Evolutionary conservation across 1,140 invertebrate species (phyloP).

Genomic region (Araneus ventricosus): DNA sequence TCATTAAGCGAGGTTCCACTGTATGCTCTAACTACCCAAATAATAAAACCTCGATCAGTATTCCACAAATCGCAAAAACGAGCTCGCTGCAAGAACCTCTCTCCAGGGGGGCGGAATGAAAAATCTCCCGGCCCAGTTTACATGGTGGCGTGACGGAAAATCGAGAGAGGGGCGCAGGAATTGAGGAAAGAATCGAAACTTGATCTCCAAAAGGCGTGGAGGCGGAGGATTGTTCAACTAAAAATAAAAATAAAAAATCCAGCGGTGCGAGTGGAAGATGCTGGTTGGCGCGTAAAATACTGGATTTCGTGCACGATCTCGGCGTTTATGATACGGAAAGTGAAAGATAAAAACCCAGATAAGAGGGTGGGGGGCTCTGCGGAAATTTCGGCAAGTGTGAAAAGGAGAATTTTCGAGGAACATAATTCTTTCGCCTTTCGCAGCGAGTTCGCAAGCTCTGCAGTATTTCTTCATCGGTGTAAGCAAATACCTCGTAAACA

Average conservation of each 20-base stretch:
- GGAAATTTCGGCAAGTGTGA: neutral
- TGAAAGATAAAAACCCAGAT: slow-evolving; percentile 41
- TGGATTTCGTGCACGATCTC: slow-evolving; percentile 58
- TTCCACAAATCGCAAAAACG: neutral
- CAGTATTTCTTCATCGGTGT: neutral
- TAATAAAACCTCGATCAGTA: neutral
- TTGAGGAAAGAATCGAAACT: slow-evolving; percentile 18
- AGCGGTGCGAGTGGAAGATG: slow-evolving; percentile 4
- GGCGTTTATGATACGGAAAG: slow-evolving; percentile 64
- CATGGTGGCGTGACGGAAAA: slow-evolving; percentile 52
- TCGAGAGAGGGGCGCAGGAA: neutral
- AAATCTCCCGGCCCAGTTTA: slow-evolving; percentile 15
- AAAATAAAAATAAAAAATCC: neutral
- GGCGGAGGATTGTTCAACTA: neutral
- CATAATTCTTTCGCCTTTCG: neutral
- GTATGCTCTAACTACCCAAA: no score
- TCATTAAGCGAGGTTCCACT: no score
- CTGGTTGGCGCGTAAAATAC: slow-evolving; percentile 52
- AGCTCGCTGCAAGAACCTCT: neutral
- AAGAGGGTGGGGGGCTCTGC: neutral
- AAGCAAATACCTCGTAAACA: neutral
- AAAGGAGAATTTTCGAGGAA: neutral
- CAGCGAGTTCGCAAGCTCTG: neutral
- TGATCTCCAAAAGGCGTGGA: slow-evolving; percentile 26
- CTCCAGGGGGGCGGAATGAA: neutral